Evolutionary conservation across 2,797 vertebrate species (phyloP).

Genomic region (Trachops cirrhosus): DNA sequence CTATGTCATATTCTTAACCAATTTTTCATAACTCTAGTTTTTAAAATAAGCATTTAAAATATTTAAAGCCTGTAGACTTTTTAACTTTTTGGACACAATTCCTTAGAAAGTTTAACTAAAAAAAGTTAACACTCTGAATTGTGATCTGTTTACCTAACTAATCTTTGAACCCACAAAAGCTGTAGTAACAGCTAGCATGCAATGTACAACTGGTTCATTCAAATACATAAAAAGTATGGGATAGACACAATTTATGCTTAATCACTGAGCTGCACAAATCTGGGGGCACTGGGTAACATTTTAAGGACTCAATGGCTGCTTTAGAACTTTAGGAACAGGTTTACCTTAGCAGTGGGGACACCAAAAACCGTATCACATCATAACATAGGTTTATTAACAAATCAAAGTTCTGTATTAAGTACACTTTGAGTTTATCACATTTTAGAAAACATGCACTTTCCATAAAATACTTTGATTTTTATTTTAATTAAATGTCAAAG

Average conservation of each 20-base stretch:
- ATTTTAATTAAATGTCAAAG: constrained; percentile 69
- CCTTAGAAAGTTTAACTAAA: not conserved
- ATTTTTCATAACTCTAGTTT: not conserved
- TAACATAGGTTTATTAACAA: not conserved
- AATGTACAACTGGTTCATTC: not conserved
- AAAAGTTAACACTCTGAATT: constrained; percentile 1
- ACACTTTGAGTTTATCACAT: not conserved
- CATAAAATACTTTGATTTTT: not conserved
- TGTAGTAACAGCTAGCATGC: not conserved
- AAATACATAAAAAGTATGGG: not conserved
- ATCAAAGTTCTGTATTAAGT: not conserved
- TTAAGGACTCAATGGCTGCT: constrained; percentile 59
- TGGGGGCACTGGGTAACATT: constrained; percentile 72
- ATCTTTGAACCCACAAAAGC: constrained; percentile 76
- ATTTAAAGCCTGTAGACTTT: not conserved
- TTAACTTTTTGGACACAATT: not conserved
- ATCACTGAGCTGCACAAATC: constrained; percentile 22
- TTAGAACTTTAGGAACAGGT: constrained; percentile 31
- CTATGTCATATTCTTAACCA: not conserved
- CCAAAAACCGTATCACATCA: not conserved
- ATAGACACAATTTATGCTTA: not conserved
- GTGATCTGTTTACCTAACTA: constrained; percentile 75
- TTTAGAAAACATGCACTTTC: constrained; percentile 56
- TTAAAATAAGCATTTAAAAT: constrained; percentile 23
- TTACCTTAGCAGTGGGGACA: not conserved